Conservation (phyloP, 35 echinoderm and acorn worm genomes). For the Hemicentrotus pulcherrimus region DNA sequence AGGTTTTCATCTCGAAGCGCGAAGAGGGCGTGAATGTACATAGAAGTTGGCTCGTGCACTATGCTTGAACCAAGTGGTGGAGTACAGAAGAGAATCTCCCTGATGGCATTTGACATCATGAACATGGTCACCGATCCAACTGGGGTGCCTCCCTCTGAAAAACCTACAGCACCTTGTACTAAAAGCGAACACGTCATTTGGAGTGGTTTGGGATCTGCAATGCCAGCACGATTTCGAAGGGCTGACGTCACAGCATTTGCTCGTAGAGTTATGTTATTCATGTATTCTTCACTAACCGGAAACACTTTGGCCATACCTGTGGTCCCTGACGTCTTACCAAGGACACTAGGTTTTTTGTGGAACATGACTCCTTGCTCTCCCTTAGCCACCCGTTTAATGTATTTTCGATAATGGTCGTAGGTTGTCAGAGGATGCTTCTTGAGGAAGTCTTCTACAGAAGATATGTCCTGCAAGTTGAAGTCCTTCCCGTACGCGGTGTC, state of each 20-base stretch:
- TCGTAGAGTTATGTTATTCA: not conserved
- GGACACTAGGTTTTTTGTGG: not conserved
- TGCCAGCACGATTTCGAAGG: not conserved
- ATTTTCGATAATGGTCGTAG: constrained; percentile 43
- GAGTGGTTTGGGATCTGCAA: not conserved
- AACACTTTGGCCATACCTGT: constrained; percentile 47
- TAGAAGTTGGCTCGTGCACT: not conserved
- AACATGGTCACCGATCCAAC: constrained; percentile 42
- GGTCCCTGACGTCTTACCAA: constrained; percentile 42
- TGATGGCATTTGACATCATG: not conserved
- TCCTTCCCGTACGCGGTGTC: constrained; percentile 40
- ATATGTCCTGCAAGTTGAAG: not conserved
- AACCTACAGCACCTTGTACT: not conserved
- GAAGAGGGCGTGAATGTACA: constrained; percentile 51
- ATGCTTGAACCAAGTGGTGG: constrained; percentile 8
- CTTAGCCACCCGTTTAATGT: constrained; percentile 49
- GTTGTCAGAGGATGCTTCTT: constrained; percentile 43
- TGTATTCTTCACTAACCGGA: constrained; percentile 23
- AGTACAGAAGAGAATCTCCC: not conserved
- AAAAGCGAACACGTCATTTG: constrained; percentile 35
- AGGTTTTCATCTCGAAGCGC: constrained; percentile 34
- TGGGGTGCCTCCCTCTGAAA: constrained; percentile 30
- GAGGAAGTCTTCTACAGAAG: constrained; percentile 12
- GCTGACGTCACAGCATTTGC: constrained; percentile 17
- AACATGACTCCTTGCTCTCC: constrained; percentile 47